Percentiles rank a stretch among this genome's conserved stretches.
These are phyloP conservation scores for Grapholita molesta DNA, from an alignment of 1,140 invertebrate species.

Conservation along the genomic window DNA sequence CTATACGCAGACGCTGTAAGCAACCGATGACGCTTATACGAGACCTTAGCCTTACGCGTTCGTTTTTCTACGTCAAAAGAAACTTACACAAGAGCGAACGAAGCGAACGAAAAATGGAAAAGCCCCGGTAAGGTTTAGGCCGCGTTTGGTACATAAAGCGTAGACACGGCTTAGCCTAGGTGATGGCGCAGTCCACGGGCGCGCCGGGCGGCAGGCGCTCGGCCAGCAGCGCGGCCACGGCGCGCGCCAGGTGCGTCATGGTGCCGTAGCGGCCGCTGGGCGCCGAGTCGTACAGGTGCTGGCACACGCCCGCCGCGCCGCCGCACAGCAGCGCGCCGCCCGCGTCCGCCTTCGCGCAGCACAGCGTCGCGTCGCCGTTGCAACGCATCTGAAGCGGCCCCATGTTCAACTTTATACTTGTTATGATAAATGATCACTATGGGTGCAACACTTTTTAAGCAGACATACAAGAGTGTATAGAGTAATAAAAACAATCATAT, in stretches of 20 bases:
- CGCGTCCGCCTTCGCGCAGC: slow-evolving; percentile 88
- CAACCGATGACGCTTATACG: too few relatives aligned
- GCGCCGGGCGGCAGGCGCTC: slow-evolving; percentile 87
- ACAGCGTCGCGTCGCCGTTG: slow-evolving; percentile 93
- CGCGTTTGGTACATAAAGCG: too few relatives aligned
- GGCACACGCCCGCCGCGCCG: slow-evolving; percentile 96
- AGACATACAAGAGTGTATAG: too few relatives aligned
- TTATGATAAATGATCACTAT: not conserved
- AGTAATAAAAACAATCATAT: too few relatives aligned
- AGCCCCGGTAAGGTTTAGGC: too few relatives aligned
- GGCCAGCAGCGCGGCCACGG: slow-evolving; percentile 84
- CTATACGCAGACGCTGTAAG: too few relatives aligned
- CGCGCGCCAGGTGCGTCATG: slow-evolving; percentile 97
- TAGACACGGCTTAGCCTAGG: slow-evolving; percentile 58
- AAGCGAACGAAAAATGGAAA: too few relatives aligned
- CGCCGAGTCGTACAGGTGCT: slow-evolving; percentile 98
- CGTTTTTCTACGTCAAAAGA: too few relatives aligned
- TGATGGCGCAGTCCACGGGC: slow-evolving; percentile 89
- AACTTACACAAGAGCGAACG: too few relatives aligned
- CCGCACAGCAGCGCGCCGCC: slow-evolving; percentile 88
- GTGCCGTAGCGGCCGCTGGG: slow-evolving; percentile 98
- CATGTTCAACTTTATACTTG: too few relatives aligned
- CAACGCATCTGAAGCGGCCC: slow-evolving; percentile 88
- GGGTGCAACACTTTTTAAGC: too few relatives aligned
- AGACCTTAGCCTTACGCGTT: too few relatives aligned